Conservation (phyloP, 1,140 invertebrate species). For the Drosophila ficusphila region DNA sequence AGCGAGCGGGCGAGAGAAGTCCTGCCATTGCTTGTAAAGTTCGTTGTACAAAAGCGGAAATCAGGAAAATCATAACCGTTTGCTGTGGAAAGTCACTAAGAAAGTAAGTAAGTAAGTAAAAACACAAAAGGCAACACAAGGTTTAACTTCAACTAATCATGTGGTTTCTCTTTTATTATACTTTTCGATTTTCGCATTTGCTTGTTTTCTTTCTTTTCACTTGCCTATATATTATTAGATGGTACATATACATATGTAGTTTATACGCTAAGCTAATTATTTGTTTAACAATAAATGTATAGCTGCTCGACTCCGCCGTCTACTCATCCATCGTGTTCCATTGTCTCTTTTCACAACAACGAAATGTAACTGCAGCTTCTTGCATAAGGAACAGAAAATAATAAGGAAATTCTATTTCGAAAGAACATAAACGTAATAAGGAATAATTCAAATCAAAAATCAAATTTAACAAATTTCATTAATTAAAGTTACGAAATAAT, state of each 20-base stretch:
- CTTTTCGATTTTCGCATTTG: conserved; percentile 54
- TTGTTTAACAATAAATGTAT: conserved; percentile 81
- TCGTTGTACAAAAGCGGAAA: conserved; percentile 51
- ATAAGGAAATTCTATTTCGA: conserved; percentile 76
- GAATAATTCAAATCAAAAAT: conserved; percentile 55
- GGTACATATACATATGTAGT: conserved; percentile 78
- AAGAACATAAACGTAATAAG: conserved; percentile 66
- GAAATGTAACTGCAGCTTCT: conserved; percentile 69
- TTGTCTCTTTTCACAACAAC: conserved; percentile 49
- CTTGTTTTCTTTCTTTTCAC: conserved; percentile 53
- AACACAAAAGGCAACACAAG: conserved; percentile 56
- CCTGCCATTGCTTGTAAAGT: conserved; percentile 26
- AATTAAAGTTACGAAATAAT: conserved; percentile 58
- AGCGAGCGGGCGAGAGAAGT: conserved; percentile 16
- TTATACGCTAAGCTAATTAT: conserved; percentile 79
- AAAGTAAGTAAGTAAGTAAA: conserved; percentile 5
- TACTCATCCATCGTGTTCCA: conserved; percentile 6
- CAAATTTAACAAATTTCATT: conserved; percentile 45
- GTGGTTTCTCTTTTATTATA: conserved; percentile 67
- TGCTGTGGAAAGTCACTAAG: conserved; percentile 11
- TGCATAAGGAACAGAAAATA: conserved; percentile 78
- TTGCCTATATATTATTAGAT: conserved; percentile 72
- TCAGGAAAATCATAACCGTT: conserved; percentile 23
- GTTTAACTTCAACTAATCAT: conserved; percentile 69
- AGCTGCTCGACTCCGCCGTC: conserved; percentile 62